These are phyloP conservation scores for Loripinus fragilis DNA, from an alignment of 2,888 invertebrate species.

Conservation along the genomic window DNA sequence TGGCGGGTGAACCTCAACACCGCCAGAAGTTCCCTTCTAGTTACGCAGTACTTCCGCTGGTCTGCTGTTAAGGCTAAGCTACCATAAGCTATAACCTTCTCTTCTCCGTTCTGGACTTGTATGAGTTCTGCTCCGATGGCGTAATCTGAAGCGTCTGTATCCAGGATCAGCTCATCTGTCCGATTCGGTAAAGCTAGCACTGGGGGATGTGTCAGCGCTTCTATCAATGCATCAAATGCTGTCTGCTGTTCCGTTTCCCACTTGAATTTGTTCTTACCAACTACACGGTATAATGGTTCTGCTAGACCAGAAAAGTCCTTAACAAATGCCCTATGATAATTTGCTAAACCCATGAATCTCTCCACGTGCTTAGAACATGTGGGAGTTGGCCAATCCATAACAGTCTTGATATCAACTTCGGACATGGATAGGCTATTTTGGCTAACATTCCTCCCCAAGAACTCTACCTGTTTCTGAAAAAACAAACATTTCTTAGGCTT, in stretches of 20 bases:
- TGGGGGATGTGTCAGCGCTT: neutral
- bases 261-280: neutral
- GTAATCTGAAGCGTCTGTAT: neutral
- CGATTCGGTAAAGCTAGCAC: neutral
- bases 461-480: neutral
- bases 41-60: constrained; percentile 50
- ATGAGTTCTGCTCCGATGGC: constrained; percentile 2
- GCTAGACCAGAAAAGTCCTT: neutral
- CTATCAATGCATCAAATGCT: neutral
- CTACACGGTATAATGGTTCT: neutral
- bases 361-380: neutral
- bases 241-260: neutral
- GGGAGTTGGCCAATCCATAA: constrained; percentile 24
- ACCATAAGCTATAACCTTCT: constrained; percentile 47
- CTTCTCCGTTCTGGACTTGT: constrained; percentile 1
- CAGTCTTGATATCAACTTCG: constrained; percentile 24
- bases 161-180: neutral
- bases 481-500: constrained; percentile 32
- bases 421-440: constrained; percentile 12
- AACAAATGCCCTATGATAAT: neutral
- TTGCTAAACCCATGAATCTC: neutral
- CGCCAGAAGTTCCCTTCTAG: constrained; percentile 46
- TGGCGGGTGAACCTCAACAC: constrained; percentile 44
- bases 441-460: constrained; percentile 10
- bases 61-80: constrained; percentile 36